Evolutionary conservation across 1,140 invertebrate genomes (phyloP).

Genomic region (Zophobas morio): DNA sequence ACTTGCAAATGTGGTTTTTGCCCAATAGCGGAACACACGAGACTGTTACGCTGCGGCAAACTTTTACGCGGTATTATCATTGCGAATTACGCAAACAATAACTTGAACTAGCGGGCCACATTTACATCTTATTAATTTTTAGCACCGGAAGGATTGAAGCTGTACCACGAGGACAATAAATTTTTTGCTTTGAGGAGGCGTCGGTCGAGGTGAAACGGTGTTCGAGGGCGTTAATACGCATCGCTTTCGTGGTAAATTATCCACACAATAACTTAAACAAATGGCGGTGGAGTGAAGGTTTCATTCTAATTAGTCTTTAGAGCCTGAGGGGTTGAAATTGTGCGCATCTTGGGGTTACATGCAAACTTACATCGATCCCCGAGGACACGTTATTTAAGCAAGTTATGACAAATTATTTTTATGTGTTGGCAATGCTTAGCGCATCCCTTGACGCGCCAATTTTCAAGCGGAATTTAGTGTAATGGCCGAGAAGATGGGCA

Average conservation of each 20-base stretch:
- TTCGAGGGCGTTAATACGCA: no score
- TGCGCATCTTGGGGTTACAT: background rate
- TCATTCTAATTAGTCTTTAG: no score
- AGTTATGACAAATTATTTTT: constrained; percentile 4
- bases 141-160: background rate
- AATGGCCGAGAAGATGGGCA: no score
- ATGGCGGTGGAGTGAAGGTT: no score
- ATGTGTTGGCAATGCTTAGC: background rate
- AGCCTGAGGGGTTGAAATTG: no score
- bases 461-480: background rate
- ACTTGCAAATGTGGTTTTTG: background rate
- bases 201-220: no score
- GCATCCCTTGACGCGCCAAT: background rate
- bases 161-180: background rate
- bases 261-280: no score
- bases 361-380: constrained; percentile 9
- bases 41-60: background rate
- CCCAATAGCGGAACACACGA: no score
- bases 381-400: background rate
- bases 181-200: no score
- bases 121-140: background rate
- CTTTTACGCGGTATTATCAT: constrained; percentile 7
- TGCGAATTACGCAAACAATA: constrained; percentile 10
- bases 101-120: background rate
- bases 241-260: no score